A percentile compares a stretch with the other conserved stretches of the same genome.
Conservation (phyloP, 2,797 vertebrate genomes). For the Cheirogaleus major region DNA sequence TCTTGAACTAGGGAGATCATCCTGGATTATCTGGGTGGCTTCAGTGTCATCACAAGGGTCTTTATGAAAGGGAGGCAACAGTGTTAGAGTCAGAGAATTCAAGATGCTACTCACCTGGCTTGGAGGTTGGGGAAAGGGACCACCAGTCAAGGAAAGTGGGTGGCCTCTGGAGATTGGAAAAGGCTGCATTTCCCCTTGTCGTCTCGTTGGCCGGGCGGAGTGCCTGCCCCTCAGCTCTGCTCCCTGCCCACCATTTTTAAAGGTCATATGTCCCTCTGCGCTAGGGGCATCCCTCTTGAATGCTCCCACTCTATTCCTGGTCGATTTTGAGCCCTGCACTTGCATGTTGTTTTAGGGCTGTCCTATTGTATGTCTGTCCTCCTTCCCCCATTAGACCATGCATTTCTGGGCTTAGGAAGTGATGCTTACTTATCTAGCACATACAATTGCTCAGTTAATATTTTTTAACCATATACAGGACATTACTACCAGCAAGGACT, state of each 20-base stretch:
- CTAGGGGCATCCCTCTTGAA: background rate
- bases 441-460: background rate
- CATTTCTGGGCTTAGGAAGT: background rate
- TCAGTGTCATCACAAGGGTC: background rate
- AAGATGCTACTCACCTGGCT: background rate
- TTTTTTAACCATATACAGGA: background rate
- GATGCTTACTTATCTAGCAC: background rate
- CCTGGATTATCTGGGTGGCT: background rate
- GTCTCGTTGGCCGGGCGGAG: too few relatives aligned
- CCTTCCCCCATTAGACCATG: background rate
- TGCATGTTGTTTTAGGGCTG: background rate
- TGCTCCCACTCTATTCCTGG: accelerated
- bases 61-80: background rate
- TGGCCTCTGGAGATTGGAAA: background rate
- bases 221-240: background rate
- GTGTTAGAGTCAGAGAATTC: background rate
- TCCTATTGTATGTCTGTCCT: background rate
- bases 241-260: background rate
- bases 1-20: background rate
- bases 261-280: background rate
- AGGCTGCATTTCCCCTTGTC: background rate
- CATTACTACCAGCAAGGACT: background rate
- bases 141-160: background rate
- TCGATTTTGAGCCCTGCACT: background rate
- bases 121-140: background rate